phyloP scores from a whole-genome alignment of 1,140 invertebrate species.

The Drosophila suzukii region DNA sequence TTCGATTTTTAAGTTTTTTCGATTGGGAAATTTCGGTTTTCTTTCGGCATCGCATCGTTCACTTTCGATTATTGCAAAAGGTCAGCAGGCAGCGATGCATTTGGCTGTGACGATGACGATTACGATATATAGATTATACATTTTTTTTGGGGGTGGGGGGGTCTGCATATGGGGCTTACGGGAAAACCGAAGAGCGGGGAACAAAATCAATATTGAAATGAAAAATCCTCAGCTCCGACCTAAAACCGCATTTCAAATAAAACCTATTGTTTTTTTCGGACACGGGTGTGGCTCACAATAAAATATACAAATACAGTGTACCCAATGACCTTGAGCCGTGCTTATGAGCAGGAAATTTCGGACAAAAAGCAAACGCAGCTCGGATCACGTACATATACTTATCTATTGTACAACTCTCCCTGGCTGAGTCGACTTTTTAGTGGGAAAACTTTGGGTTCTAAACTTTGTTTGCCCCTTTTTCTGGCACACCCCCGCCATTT shows the following conservation, averaged over 20 bases:
- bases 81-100: slow-evolving; percentile 56
- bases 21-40: slow-evolving; percentile 39
- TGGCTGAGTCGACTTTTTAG: slow-evolving; percentile 1
- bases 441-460: slow-evolving; percentile 19
- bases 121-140: slow-evolving; percentile 13
- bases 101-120: slow-evolving; percentile 55
- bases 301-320: background rate
- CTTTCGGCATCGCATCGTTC: slow-evolving; percentile 34
- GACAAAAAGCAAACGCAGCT: slow-evolving; percentile 14
- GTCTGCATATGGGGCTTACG: slow-evolving; percentile 10
- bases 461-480: slow-evolving; percentile 5
- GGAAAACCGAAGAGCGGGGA: background rate
- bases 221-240: background rate
- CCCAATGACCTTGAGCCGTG: slow-evolving; percentile 38
- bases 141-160: background rate
- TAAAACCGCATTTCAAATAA: slow-evolving; percentile 20
- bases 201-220: background rate
- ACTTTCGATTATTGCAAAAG: slow-evolving; percentile 77
- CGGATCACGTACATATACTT: slow-evolving; percentile 27
- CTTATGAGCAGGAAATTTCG: slow-evolving; percentile 35
- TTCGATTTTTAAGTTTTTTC: slow-evolving; percentile 49
- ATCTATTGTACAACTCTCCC: slow-evolving; percentile 16
- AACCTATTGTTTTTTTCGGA: slow-evolving; percentile 16
- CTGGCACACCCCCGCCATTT: slow-evolving; percentile 18
- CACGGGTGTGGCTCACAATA: slow-evolving; percentile 17